Percentiles rank a stretch among this genome's conserved stretches.
These are phyloP conservation scores for Sebastes umbrosus DNA, from an alignment of 2,797 vertebrate genomes.

Conservation along the genomic window DNA sequence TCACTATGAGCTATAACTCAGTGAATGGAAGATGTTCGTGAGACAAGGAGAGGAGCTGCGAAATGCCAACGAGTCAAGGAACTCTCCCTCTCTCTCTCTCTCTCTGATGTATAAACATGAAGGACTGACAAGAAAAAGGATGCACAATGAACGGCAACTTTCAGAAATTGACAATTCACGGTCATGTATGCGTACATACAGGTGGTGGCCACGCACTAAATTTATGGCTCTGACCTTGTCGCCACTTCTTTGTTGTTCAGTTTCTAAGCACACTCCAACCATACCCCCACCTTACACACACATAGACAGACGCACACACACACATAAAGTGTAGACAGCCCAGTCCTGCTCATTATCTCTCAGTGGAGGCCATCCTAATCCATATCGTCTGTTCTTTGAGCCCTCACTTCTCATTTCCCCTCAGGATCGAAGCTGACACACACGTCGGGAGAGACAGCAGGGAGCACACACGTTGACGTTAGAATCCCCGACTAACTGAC, in stretches of 20 bases:
- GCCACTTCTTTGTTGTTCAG: neutral
- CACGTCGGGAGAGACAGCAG: constrained; percentile 36
- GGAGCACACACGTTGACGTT: constrained; percentile 7
- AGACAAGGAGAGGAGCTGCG: constrained; percentile 36
- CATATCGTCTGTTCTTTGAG: constrained; percentile 67
- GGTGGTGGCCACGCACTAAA: neutral
- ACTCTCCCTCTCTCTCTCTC: neutral
- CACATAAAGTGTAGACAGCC: constrained; percentile 19
- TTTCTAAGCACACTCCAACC: neutral
- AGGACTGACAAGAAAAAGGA: constrained; percentile 26
- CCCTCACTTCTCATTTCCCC: constrained; percentile 72
- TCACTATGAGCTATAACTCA: constrained; percentile 65
- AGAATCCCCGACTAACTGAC: constrained; percentile 19
- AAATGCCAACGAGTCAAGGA: constrained; percentile 38
- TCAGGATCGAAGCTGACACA: constrained; percentile 61
- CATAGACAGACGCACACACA: neutral
- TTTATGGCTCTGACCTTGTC: constrained; percentile 46
- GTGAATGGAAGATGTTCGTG: constrained; percentile 43
- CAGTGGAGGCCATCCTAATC: constrained; percentile 68
- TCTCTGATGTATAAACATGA: constrained; percentile 37
- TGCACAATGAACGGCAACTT: neutral
- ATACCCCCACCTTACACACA: neutral
- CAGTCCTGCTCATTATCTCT: constrained; percentile 71
- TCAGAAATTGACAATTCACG: constrained; percentile 8
- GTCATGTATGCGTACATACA: neutral